Base-by-base conservation (phyloP, 2,113 vertebrate genomes). In the Athene cunicularia region DNA sequence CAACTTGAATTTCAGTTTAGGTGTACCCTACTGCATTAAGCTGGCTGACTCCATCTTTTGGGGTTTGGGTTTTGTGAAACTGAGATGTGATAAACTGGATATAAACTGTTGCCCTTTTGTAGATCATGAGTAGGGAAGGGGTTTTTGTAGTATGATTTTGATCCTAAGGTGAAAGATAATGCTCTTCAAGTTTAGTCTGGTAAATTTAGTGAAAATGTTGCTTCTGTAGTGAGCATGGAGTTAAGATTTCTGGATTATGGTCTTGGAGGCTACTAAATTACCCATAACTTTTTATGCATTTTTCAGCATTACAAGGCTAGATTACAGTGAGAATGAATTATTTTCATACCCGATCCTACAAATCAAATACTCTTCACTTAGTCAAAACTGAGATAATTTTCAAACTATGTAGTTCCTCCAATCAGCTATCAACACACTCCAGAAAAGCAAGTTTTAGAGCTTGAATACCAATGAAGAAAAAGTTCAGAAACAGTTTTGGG, bases 381-480 rank as follows among this genome's bases (percentile, higher is more conserved):
- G 30, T 80, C 47, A 94, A 92, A 94, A 47, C 11, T 33, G 35
- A 93, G 35, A 50, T 67, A 11, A 56, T 66, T 87, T 94, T 95
- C 63, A 80, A 80, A 80, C 12, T 24, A 7, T 14, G 17, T 10
- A 41, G 24, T 85, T 63, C 86, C 33, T 92, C 79, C 27, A 43
- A 55, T 56, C 13, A 52, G 12, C 8, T 43, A 70, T 53, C 39
- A 91, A 72, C 30, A 88, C 56, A 66, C 22, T 91, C 72, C 43
- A 90, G 84, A 84, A 85, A 85, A 90, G 87, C 32, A 67, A 74
- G 35, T 52, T 94, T 81, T 86, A 89, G 62, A 85, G 33, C 11
- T 11, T 66, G 67, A 87, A 87, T 88, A 91, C 72, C 73, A 86
- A 62, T 79, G 49, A 93, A 95, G 43, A 85, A 88, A 93, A 92